Conservation (phyloP, 1,140 invertebrate genomes). For the Diabrotica virgifera region DNA sequence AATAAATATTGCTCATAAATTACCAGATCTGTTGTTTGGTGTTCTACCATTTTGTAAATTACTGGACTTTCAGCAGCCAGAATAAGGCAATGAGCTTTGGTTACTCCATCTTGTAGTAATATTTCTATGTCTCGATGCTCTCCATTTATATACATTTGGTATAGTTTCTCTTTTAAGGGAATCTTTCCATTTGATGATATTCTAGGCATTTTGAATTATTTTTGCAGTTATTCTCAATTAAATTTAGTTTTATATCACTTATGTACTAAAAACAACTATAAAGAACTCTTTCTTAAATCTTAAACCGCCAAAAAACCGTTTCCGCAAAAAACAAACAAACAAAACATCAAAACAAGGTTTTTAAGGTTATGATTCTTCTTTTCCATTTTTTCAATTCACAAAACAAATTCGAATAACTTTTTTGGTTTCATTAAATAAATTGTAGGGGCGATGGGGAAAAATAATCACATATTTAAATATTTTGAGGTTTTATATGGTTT, state of each 20-base stretch:
- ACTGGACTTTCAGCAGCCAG: neutral
- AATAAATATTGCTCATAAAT: too few relatives aligned
- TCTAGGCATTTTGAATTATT: neutral
- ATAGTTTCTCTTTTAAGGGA: neutral
- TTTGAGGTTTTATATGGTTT: too few relatives aligned
- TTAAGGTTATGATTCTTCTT: too few relatives aligned
- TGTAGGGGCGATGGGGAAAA: too few relatives aligned
- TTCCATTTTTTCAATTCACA: too few relatives aligned
- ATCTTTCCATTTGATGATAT: neutral
- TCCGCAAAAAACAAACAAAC: neutral
- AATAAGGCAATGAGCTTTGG: neutral
- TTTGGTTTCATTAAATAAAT: too few relatives aligned
- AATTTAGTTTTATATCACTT: neutral
- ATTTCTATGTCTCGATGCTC: neutral
- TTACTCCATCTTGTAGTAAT: neutral
- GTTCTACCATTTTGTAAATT: neutral
- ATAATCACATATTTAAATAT: too few relatives aligned
- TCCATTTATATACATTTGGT: neutral
- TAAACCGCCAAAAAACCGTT: too few relatives aligned
- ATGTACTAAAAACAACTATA: too few relatives aligned
- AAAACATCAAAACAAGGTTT: neutral
- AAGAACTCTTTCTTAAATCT: too few relatives aligned
- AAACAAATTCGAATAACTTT: too few relatives aligned
- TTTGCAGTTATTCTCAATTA: neutral
- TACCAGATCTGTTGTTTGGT: neutral